These are phyloP conservation scores for Ectemnius continuus DNA, from an alignment of 2,888 invertebrate genomes.

Conservation along the genomic window DNA sequence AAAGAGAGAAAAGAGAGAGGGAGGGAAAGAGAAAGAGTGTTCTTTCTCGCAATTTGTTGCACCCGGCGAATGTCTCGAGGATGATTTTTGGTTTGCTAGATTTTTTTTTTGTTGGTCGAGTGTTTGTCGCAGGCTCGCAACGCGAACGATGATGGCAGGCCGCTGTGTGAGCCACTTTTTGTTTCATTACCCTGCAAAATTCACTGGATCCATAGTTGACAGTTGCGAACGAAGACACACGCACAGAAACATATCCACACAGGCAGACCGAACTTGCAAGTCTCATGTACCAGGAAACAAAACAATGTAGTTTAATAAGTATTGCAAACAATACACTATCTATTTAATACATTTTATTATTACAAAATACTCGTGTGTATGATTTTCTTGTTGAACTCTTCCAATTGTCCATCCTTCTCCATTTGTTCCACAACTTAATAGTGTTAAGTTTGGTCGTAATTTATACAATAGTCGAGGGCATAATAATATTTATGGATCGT, in stretches of 20 bases:
- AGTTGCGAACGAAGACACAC: conserved; percentile 33
- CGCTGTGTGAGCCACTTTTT: conserved; percentile 8
- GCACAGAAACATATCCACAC: conserved; percentile 26
- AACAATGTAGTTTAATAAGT: conserved; percentile 73
- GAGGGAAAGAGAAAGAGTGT: neutral
- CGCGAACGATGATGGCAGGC: neutral
- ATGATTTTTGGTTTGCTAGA: too few relatives aligned
- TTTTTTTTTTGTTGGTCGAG: too few relatives aligned
- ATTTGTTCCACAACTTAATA: neutral
- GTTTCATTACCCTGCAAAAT: conserved; percentile 13
- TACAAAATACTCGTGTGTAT: conserved; percentile 67
- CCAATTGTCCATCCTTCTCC: neutral
- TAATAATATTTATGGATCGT: too few relatives aligned
- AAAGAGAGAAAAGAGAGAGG: neutral
- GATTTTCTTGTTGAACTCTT: conserved; percentile 34
- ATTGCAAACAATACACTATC: conserved; percentile 75
- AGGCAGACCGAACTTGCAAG: conserved; percentile 40
- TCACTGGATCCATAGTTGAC: too few relatives aligned
- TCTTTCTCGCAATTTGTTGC: neutral
- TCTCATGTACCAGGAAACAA: conserved; percentile 72
- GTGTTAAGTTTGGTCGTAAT: too few relatives aligned
- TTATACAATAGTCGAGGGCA: too few relatives aligned
- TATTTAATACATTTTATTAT: conserved; percentile 78
- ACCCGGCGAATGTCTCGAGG: neutral
- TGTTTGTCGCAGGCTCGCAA: neutral